A percentile compares a stretch with the other conserved stretches of the same genome.
Conservation (phyloP, 1,140 invertebrate genomes). For the Vanessa tameamea region DNA sequence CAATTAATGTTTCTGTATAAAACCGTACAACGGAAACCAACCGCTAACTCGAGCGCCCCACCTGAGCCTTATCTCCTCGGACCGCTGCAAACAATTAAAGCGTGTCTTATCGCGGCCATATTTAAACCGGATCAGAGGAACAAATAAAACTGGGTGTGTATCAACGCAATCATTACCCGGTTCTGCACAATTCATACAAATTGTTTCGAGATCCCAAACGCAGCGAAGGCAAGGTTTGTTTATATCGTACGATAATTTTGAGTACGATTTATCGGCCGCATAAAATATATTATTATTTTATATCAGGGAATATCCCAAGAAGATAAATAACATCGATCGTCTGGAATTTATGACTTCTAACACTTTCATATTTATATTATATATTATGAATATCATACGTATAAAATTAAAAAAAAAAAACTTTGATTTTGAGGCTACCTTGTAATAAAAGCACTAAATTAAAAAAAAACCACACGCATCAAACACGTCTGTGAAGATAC, state of each 20-base stretch:
- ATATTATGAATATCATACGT: too few relatives aligned
- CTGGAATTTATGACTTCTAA: too few relatives aligned
- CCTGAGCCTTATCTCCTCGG: conserved; percentile 20
- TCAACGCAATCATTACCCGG: conserved; percentile 46
- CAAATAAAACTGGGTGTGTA: conserved; percentile 45
- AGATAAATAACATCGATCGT: too few relatives aligned
- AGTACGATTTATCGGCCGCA: not conserved
- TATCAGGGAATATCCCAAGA: too few relatives aligned
- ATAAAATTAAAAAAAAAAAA: too few relatives aligned
- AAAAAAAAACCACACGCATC: too few relatives aligned
- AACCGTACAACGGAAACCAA: conserved; percentile 2
- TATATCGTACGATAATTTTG: conserved; percentile 25
- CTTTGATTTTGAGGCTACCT: too few relatives aligned
- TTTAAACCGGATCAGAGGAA: conserved; percentile 47
- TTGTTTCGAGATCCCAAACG: conserved; percentile 51
- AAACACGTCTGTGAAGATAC: too few relatives aligned
- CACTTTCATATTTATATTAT: too few relatives aligned
- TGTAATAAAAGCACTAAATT: too few relatives aligned
- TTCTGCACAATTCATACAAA: conserved; percentile 53
- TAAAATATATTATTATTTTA: not conserved
- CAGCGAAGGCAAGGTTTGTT: conserved; percentile 34
- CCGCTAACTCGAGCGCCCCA: conserved; percentile 7
- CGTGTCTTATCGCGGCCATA: conserved; percentile 52
- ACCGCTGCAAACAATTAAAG: conserved; percentile 39
- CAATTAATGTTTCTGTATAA: conserved; percentile 13